Percentiles rank a stretch among this genome's conserved stretches.
These are phyloP conservation scores for Panthera tigris DNA, from an alignment of 2,113 vertebrate genomes.

Conservation along the genomic window DNA sequence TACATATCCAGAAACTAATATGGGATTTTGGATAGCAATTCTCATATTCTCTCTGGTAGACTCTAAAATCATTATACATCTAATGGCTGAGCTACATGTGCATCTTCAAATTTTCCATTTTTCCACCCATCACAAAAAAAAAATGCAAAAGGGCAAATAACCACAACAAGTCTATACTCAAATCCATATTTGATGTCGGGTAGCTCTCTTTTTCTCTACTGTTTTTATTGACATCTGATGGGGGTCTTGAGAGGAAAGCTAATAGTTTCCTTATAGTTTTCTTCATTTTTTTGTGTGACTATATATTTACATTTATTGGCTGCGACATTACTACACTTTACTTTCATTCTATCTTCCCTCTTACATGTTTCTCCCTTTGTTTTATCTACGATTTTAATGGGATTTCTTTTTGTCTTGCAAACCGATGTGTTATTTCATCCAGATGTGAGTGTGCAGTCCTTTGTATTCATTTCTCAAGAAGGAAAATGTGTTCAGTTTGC, in stretches of 20 bases:
- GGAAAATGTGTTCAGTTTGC: background rate
- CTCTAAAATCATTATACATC: constrained; percentile 10
- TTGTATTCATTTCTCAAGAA: background rate
- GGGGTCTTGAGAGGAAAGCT: constrained; percentile 41
- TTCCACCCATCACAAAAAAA: constrained; percentile 31
- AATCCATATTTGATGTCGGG: constrained; percentile 31
- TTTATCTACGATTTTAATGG: background rate
- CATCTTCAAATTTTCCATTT: constrained; percentile 34
- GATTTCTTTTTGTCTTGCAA: constrained; percentile 14
- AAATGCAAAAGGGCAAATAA: constrained; percentile 39
- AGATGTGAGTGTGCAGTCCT: background rate
- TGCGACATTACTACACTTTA: background rate
- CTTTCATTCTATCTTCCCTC: constrained; percentile 8
- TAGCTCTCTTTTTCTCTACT: background rate
- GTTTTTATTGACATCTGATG: constrained; percentile 13
- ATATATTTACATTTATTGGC: constrained; percentile 18
- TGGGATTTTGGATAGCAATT: background rate
- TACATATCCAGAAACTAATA: background rate
- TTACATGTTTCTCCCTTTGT: background rate
- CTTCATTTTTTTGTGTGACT: background rate
- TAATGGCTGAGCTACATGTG: background rate
- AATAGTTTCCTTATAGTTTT: constrained; percentile 50
- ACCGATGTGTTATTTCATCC: background rate
- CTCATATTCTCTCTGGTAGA: background rate
- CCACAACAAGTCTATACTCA: background rate